Percentiles rank a stretch among this genome's conserved stretches.
phyloP scores from a whole-genome alignment of 2,888 invertebrate genomes.

The Platycheirus rosarum region DNA sequence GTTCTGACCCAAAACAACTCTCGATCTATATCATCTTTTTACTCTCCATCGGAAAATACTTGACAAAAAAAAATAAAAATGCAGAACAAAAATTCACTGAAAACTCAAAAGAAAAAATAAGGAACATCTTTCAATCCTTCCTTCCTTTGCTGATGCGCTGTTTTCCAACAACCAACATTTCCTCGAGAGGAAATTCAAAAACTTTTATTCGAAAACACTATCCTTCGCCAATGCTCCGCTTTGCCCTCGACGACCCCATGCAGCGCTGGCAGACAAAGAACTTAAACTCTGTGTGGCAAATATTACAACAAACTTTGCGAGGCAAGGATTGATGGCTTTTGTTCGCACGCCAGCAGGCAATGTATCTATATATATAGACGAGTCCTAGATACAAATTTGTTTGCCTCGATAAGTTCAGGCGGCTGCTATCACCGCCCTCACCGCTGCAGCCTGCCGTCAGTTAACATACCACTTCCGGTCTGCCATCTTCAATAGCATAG shows the following conservation, averaged over 20 bases:
- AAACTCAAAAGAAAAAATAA: not conserved
- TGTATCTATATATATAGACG: slow-evolving; percentile 19
- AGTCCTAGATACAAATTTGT: slow-evolving; percentile 53
- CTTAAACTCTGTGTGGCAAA: slow-evolving; percentile 40
- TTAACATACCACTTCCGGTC: not conserved
- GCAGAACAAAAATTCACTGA: slow-evolving; percentile 12
- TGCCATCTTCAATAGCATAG: not conserved
- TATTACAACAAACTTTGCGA: slow-evolving; percentile 53
- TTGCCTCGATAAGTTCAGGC: slow-evolving; percentile 53
- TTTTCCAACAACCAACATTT: slow-evolving; percentile 56
- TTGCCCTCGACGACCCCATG: not conserved
- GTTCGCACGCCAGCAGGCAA: slow-evolving; percentile 54
- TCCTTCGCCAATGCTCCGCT: not conserved
- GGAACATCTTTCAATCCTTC: not conserved
- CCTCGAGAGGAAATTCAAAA: slow-evolving; percentile 70
- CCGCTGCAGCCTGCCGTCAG: not conserved
- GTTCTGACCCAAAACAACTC: slow-evolving; percentile 6
- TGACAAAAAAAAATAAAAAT: not conserved
- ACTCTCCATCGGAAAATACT: slow-evolving; percentile 12
- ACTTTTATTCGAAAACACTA: slow-evolving; percentile 65
- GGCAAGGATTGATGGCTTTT: slow-evolving; percentile 69
- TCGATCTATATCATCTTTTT: slow-evolving; percentile 33
- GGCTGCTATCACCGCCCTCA: not conserved
- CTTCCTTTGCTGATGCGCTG: not conserved
- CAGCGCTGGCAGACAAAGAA: slow-evolving; percentile 37